Conservation (phyloP, 2,113 vertebrate genomes). For the Rhizomys pruinosus region DNA sequence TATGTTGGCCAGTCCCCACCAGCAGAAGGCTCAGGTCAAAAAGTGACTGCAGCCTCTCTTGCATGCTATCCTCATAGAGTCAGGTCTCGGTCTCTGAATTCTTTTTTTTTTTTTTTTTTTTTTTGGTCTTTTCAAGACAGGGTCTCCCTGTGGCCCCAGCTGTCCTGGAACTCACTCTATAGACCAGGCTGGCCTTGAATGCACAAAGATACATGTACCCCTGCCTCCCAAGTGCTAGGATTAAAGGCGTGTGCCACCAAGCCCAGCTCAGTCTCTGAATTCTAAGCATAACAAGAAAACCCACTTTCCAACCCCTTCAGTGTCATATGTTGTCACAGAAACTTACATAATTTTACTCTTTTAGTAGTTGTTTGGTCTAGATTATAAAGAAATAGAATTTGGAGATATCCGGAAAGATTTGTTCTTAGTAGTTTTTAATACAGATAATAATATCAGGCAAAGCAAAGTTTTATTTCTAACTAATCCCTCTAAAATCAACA, state of each 20-base stretch:
- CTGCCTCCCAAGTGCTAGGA: too few relatives aligned
- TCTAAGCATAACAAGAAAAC: not conserved
- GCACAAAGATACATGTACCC: too few relatives aligned
- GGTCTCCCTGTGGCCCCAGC: too few relatives aligned
- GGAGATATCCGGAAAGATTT: slow-evolving; percentile 6
- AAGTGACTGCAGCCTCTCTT: accelerated
- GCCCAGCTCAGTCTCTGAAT: not conserved
- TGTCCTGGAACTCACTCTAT: too few relatives aligned
- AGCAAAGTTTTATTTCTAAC: slow-evolving; percentile 54
- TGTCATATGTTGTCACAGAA: not conserved
- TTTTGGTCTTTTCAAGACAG: too few relatives aligned
- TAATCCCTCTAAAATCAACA: slow-evolving; percentile 37
- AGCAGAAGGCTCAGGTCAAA: accelerated
- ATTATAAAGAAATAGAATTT: slow-evolving; percentile 12
- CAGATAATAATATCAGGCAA: slow-evolving; percentile 23
- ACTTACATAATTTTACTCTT: not conserved
- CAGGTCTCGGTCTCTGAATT: too few relatives aligned
- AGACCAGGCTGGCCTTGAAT: too few relatives aligned
- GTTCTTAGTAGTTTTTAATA: not conserved
- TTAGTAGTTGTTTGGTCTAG: not conserved
- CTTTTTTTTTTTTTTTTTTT: too few relatives aligned
- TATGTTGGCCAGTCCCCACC: not conserved
- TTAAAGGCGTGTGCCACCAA: too few relatives aligned
- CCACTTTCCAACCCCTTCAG: not conserved
- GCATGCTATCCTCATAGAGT: too few relatives aligned